phyloP scores from a whole-genome alignment of 2,888 invertebrate species.

The Omphaloscelis lunosa region DNA sequence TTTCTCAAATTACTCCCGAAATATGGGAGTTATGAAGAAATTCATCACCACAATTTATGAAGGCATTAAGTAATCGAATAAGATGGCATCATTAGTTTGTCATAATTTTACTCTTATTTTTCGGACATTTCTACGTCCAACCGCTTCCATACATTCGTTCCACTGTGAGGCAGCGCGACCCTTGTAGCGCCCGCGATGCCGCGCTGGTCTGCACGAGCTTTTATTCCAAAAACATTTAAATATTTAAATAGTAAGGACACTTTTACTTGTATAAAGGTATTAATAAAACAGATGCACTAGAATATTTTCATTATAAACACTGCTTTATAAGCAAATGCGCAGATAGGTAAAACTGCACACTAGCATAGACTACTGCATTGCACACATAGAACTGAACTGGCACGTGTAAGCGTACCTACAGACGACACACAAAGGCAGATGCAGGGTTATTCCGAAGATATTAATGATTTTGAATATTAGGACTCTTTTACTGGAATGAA shows the following conservation, averaged over 20 bases:
- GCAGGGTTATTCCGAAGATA: constrained; percentile 65
- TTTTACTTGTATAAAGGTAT: background rate
- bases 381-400: constrained; percentile 72
- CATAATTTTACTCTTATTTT: too few species aligned
- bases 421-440: constrained; percentile 57
- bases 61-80: too few species aligned
- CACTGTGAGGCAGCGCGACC: too few species aligned
- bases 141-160: too few species aligned
- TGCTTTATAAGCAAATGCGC: constrained; percentile 52
- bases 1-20: too few species aligned
- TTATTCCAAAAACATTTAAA: constrained; percentile 58
- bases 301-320: constrained; percentile 47
- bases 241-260: background rate
- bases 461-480: background rate
- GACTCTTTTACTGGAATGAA: constrained; percentile 5
- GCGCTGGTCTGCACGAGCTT: too few species aligned
- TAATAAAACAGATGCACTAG: constrained; percentile 15
- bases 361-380: constrained; percentile 70
- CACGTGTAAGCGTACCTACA: constrained; percentile 76
- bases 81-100: too few species aligned
- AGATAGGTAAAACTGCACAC: constrained; percentile 67
- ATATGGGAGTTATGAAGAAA: too few species aligned
- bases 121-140: too few species aligned
- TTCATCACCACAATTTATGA: too few species aligned
- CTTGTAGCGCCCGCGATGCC: too few species aligned